Conservation (phyloP, 2,888 invertebrate species). For the Crocallis elinguaria region DNA sequence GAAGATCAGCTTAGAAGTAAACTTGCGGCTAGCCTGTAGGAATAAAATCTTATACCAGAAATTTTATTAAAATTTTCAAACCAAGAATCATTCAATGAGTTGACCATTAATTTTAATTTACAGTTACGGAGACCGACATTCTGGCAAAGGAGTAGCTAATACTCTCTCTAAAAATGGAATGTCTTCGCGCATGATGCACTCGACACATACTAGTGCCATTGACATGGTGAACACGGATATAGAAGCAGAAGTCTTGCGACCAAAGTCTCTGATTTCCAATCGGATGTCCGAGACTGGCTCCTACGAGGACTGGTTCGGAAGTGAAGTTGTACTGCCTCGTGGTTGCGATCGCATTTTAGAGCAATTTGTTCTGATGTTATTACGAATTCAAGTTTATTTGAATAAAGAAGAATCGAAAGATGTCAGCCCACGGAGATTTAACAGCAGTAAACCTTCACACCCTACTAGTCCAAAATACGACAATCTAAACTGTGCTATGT, state of each 20-base stretch:
- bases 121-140: constrained; percentile 58
- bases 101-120: constrained; percentile 17
- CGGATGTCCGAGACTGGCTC: constrained; percentile 55
- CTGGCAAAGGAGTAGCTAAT: constrained; percentile 1
- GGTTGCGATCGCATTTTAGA: constrained; percentile 74
- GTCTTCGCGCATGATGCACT: constrained; percentile 38
- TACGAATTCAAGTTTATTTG: constrained; percentile 65
- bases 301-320: constrained; percentile 69
- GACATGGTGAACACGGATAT: constrained; percentile 41
- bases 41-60: too few species aligned
- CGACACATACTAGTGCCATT: constrained; percentile 40
- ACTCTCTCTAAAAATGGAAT: constrained; percentile 28
- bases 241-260: constrained; percentile 42
- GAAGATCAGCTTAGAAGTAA: constrained; percentile 72
- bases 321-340: constrained; percentile 66
- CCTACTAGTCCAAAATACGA: constrained; percentile 30
- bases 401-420: constrained; percentile 49
- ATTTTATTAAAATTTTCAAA: too few species aligned
- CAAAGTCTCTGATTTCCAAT: constrained; percentile 47
- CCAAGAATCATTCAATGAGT: too few species aligned
- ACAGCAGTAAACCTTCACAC: constrained; percentile 35
- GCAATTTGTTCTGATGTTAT: constrained; percentile 72
- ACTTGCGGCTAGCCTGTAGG: constrained; percentile 68
- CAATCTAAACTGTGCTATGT: constrained; percentile 42
- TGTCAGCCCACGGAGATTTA: constrained; percentile 37